phyloP scores from a whole-genome alignment of 2,888 invertebrate species.

The Ophion obscuratus region DNA sequence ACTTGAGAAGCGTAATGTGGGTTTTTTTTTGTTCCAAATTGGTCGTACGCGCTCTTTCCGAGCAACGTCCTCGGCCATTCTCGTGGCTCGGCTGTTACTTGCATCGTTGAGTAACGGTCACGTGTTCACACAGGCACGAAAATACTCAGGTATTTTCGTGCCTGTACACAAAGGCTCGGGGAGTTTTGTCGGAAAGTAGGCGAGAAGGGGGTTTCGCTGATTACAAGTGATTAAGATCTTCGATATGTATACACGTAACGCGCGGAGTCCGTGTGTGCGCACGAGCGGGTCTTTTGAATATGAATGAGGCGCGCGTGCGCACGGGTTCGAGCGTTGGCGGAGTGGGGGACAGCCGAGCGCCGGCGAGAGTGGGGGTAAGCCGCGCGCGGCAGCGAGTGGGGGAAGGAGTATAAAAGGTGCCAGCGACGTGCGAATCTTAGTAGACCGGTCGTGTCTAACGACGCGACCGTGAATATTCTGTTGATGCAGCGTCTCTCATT shows the following conservation, averaged over 20 bases:
- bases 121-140: not conserved
- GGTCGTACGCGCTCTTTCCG: not conserved
- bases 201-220: constrained; percentile 3
- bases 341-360: no score
- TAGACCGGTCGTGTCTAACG: not conserved
- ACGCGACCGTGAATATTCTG: not conserved
- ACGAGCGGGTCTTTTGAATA: constrained; percentile 11
- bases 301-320: not conserved
- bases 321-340: not conserved
- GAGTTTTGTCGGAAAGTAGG: constrained; percentile 11
- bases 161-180: not conserved
- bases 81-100: not conserved
- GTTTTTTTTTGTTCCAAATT: not conserved
- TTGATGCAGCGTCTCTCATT: not conserved
- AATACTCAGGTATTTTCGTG: no score
- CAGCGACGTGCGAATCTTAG: not conserved
- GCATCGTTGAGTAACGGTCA: constrained; percentile 3
- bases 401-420: constrained; percentile 2
- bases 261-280: not conserved
- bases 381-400: no score
- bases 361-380: not conserved
- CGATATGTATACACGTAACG: not conserved
- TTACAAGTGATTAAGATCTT: constrained; percentile 12
- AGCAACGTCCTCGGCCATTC: not conserved
- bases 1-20: not conserved